Percentiles rank a stretch among this genome's conserved stretches.
These are phyloP conservation scores for Varanus komodoensis DNA, from an alignment of 2,113 vertebrate genomes.

Conservation along the genomic window DNA sequence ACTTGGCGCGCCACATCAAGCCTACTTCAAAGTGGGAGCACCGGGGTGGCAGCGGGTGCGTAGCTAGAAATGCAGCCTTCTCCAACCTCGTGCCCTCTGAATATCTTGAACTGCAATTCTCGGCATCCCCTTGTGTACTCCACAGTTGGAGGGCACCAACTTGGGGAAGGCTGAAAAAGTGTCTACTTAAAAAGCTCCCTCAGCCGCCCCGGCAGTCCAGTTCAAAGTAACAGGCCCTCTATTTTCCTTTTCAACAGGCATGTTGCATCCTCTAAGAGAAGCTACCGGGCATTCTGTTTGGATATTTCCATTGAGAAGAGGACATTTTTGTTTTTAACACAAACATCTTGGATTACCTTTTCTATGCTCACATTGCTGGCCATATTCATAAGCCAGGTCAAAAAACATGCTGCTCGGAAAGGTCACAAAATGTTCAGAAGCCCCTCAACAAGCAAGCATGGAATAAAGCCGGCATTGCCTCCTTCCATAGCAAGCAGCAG, in stretches of 20 bases:
- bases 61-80: no score
- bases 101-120: no score
- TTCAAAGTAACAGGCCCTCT: no score
- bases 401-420: neutral
- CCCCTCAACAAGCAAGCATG: neutral
- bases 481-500: no score
- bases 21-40: neutral
- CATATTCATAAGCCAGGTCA: neutral
- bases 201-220: neutral
- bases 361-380: neutral
- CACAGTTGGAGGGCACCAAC: neutral
- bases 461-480: neutral
- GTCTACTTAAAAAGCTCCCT: neutral
- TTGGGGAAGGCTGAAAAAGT: neutral
- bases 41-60: no score
- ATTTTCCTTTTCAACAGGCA: neutral
- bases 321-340: no score
- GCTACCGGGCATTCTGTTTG: neutral
- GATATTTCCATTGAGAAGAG: neutral
- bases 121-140: no score
- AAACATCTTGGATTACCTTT: neutral
- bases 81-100: no score
- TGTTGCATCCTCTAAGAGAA: neutral
- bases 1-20: neutral
- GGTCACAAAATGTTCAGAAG: neutral